Conservation (phyloP, 2,888 invertebrate genomes). For the Philhelius pedissequus region DNA sequence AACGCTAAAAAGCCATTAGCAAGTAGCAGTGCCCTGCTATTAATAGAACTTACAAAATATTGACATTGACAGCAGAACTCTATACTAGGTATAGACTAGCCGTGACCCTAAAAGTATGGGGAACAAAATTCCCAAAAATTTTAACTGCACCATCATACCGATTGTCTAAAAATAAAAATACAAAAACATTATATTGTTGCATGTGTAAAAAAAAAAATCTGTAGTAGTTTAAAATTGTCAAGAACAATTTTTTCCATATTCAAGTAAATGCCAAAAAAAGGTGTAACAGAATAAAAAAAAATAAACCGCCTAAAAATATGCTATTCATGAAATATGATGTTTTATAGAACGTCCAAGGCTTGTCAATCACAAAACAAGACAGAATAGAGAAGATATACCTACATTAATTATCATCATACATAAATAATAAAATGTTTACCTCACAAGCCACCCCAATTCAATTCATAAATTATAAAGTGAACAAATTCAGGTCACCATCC, state of each 20-base stretch:
- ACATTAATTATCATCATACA: slow-evolving; percentile 31
- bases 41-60: neutral
- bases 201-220: neutral
- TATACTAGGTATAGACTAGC: neutral
- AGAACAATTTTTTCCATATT: neutral
- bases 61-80: neutral
- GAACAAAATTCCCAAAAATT: neutral
- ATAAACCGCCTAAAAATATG: neutral
- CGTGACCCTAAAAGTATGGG: slow-evolving; percentile 6
- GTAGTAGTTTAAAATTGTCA: neutral
- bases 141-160: neutral
- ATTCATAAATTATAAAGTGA: neutral
- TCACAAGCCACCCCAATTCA: neutral
- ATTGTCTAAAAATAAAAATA: neutral
- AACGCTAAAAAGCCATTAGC: neutral
- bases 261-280: neutral
- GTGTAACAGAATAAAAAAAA: neutral
- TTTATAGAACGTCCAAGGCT: neutral
- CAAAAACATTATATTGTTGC: slow-evolving; percentile 5
- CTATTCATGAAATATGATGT: neutral
- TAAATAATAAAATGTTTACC: slow-evolving; percentile 21
- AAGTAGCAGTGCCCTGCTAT: neutral
- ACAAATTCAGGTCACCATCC: slow-evolving; percentile 31
- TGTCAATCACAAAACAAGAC: neutral
- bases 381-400: neutral